Evolutionary conservation across 2,113 vertebrate species (phyloP).

Genomic region (Phaethon lepturus): DNA sequence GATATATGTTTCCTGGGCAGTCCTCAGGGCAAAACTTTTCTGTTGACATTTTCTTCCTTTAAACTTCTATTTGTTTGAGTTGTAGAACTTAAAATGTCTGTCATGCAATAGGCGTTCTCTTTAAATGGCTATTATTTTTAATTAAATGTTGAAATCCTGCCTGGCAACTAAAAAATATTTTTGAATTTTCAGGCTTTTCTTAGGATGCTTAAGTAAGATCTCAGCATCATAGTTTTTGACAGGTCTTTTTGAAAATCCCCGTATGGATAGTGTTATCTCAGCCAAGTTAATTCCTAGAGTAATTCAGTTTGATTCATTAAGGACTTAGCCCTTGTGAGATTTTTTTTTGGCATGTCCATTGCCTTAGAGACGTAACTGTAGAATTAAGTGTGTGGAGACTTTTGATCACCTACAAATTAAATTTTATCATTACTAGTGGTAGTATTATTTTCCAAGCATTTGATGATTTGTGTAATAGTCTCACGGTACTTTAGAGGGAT

Average conservation of each 20-base stretch:
- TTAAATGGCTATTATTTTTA: background rate
- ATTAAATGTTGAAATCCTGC: background rate
- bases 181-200: background rate
- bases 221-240: background rate
- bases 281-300: conserved; percentile 36
- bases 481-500: background rate
- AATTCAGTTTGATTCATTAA: conserved; percentile 16
- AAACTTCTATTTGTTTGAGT: background rate
- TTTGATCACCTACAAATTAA: conserved; percentile 16
- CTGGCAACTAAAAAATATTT: background rate
- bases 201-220: background rate
- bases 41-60: background rate
- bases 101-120: background rate
- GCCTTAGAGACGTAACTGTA: background rate
- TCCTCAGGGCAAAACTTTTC: background rate
- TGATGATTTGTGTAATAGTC: background rate
- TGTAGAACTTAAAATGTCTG: background rate
- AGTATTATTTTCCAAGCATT: background rate
- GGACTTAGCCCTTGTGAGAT: background rate
- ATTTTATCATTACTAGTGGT: background rate
- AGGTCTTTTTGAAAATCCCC: background rate
- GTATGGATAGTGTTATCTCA: background rate
- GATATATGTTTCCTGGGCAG: background rate
- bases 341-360: background rate
- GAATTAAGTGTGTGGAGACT: background rate